A percentile compares a stretch with the other conserved stretches of the same genome.
phyloP scores from a whole-genome alignment of 1,140 invertebrate species.

The Pachypeltis micranthus region DNA sequence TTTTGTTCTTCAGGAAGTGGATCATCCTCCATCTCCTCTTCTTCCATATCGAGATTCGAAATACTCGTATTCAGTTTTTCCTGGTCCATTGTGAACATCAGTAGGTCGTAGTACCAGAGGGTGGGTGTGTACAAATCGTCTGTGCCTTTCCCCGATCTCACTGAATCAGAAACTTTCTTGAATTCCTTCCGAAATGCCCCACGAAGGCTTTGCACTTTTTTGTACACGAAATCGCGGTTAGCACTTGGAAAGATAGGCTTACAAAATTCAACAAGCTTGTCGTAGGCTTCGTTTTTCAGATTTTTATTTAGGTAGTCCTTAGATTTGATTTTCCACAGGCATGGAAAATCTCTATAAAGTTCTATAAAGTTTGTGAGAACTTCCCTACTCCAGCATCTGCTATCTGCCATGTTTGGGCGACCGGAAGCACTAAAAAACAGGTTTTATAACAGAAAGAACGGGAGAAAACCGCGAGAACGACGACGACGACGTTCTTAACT shows the following conservation, averaged over 20 bases:
- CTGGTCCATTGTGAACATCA: conserved; percentile 26
- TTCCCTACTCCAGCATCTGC: no score
- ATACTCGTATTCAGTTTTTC: conserved; percentile 13
- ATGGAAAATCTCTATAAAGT: no score
- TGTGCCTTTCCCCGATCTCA: conserved; percentile 22
- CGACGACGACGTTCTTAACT: no score
- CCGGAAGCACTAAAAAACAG: no score
- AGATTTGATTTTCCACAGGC: conserved; percentile 7
- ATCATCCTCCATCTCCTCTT: neutral
- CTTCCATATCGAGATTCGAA: conserved; percentile 6
- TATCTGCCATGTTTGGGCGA: no score
- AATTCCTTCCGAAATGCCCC: conserved; percentile 25
- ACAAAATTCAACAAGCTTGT: neutral
- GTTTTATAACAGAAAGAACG: no score
- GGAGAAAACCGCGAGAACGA: no score
- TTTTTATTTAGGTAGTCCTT: conserved; percentile 14
- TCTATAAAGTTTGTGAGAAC: no score
- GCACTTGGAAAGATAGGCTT: conserved; percentile 14
- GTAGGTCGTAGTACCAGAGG: conserved; percentile 31
- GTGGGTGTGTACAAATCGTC: conserved; percentile 30
- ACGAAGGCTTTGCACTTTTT: conserved; percentile 26
- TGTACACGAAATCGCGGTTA: conserved; percentile 16
- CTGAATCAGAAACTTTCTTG: conserved; percentile 30
- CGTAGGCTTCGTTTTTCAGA: neutral
- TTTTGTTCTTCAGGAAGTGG: neutral